These are phyloP conservation scores for Orthosia gothica DNA, from an alignment of 2,888 invertebrate genomes.

Conservation along the genomic window DNA sequence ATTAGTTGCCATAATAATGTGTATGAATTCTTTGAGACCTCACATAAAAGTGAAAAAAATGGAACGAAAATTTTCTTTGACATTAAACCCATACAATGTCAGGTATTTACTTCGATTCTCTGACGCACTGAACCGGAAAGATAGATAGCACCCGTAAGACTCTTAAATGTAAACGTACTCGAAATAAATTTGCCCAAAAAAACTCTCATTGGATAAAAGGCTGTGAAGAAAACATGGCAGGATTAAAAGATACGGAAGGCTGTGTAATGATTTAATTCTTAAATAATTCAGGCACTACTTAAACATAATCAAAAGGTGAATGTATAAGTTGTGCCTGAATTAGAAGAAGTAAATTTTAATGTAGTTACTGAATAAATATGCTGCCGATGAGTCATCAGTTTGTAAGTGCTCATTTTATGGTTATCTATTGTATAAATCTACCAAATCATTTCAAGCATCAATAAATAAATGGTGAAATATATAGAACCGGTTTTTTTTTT, in stretches of 20 bases:
- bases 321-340: slow-evolving; percentile 18
- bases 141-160: slow-evolving; percentile 67
- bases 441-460: too few relatives aligned
- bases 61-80: slow-evolving; percentile 51
- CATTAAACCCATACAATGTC: slow-evolving; percentile 56
- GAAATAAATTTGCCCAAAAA: slow-evolving; percentile 69
- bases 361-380: too few relatives aligned
- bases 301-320: neutral
- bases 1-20: neutral
- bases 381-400: neutral
- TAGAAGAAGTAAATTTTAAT: slow-evolving; percentile 14
- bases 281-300: slow-evolving; percentile 20
- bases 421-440: too few relatives aligned
- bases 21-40: neutral
- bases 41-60: slow-evolving; percentile 10
- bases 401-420: too few relatives aligned
- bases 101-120: slow-evolving; percentile 57
- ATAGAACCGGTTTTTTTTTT: too few relatives aligned
- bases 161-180: slow-evolving; percentile 67
- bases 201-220: slow-evolving; percentile 61
- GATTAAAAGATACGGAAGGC: slow-evolving; percentile 28
- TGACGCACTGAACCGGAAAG: slow-evolving; percentile 61
- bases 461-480: too few relatives aligned
- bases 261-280: slow-evolving; percentile 35
- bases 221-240: slow-evolving; percentile 37